Base-by-base conservation (phyloP, 2,113 vertebrate species). In the Saguinus midas region DNA sequence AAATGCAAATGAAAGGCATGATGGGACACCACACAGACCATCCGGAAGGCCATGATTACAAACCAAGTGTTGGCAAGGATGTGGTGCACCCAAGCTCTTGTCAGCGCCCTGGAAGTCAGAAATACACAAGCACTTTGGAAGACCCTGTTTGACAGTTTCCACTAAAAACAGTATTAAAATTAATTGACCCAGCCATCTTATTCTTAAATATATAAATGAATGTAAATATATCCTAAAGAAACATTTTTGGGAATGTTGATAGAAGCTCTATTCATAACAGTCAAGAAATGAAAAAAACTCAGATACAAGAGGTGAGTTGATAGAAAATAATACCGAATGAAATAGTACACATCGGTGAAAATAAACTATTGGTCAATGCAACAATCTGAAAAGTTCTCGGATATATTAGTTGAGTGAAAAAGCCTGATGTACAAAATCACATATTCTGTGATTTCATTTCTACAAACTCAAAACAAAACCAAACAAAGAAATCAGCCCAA, bases 51-150 rank as follows among this genome's bases (percentile, higher is more conserved):
- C 25, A 9, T 32, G 45, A 27, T n/a, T 23, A 18, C 76, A n/a
- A 35, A 52, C 68, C 27, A 66, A 50, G 55, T 5, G 3, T 14
- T 52, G n/a, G 57, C 13, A 40, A 61, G 16, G 27, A 43, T 13
- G 2, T 1, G 3, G 17, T 9, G 21, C 17, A 20, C 2, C 0
- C 6, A 14, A 7, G 32, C 14, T 20, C 8, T 48, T 3, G 8
- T 14, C 61, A 64, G 27, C 16, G n/a, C 68, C 12, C 32, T 16
- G 5, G n/a, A 21, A 45, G 1, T 23, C 3, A 90, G 70, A 45
- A 35, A 57, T 14, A n/a, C 25, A 16, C 32, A 12, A n/a, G 68
- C n/a, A 35, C 55, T 64, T 89, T 55, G 14, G 75, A 43, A 75
- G 45, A 43, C 32, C 3, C 20, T 20, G 2, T 21, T 16, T 43